A percentile compares a stretch with the other conserved stretches of the same genome.
Evolutionary conservation across 1,140 invertebrate species (phyloP).

Genomic region (Drosophila bocki): DNA sequence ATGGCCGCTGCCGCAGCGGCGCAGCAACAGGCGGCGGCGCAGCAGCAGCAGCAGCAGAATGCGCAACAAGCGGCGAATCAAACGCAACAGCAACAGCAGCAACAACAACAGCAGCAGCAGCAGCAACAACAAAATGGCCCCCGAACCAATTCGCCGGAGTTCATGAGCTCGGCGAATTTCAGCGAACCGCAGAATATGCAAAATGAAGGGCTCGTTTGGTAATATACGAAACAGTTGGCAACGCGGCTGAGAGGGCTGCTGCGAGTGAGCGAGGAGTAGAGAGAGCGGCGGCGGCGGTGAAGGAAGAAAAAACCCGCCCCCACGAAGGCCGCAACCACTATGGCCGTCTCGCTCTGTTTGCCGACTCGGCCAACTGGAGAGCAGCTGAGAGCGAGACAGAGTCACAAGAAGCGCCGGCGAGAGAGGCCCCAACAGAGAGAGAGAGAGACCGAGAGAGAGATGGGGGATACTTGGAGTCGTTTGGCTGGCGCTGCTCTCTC

Average conservation of each 20-base stretch:
- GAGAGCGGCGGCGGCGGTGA: conserved; percentile 36
- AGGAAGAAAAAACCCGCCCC: conserved; percentile 50
- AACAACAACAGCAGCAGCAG: conserved; percentile 24
- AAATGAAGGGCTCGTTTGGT: conserved; percentile 91
- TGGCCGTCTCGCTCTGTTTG: conserved; percentile 57
- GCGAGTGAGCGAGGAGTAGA: conserved; percentile 28
- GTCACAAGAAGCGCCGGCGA: conserved; percentile 1
- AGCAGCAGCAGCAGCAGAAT: conserved; percentile 78
- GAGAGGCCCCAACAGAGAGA: background rate
- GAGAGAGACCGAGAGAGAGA: background rate
- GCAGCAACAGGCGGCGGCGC: conserved; percentile 76
- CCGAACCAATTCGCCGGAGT: conserved; percentile 86
- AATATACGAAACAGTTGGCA: conserved; percentile 85
- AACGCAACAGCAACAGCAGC: conserved; percentile 53
- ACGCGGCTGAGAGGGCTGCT: conserved; percentile 74
- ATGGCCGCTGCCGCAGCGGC: conserved; percentile 58
- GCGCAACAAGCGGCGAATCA: conserved; percentile 82
- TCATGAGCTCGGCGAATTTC: conserved; percentile 87
- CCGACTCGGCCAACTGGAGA: conserved; percentile 11
- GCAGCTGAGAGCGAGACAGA: conserved; percentile 34
- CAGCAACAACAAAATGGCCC: conserved; percentile 83
- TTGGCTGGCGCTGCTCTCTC: conserved; percentile 22
- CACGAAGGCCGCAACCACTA: conserved; percentile 38
- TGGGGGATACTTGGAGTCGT: background rate
- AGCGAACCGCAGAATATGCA: conserved; percentile 90